A percentile compares a stretch with the other conserved stretches of the same genome.
phyloP scores from a whole-genome alignment of 1,140 invertebrate genomes.

The Drosophila tristis region DNA sequence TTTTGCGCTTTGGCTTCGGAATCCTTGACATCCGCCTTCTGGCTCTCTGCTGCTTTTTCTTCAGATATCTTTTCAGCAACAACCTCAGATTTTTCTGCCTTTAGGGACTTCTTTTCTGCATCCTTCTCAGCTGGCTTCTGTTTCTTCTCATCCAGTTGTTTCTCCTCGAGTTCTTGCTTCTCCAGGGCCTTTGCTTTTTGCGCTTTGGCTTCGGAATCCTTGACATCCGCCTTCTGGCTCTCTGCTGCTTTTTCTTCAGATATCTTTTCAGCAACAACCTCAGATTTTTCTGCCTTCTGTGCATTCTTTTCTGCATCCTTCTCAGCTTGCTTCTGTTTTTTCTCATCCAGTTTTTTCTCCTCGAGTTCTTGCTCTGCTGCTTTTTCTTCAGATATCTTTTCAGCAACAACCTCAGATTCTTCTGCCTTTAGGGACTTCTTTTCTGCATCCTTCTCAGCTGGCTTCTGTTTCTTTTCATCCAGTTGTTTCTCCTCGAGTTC shows the following conservation, averaged over 20 bases:
- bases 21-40: conserved; percentile 2
- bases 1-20: conserved; percentile 1
- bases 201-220: neutral
- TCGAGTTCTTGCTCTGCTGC: conserved; percentile 11
- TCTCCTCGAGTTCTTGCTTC: neutral
- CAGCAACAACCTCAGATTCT: neutral
- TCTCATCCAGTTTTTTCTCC: conserved; percentile 19
- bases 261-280: conserved; percentile 14
- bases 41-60: neutral
- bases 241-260: conserved; percentile 7
- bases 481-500: conserved; percentile 22
- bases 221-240: neutral
- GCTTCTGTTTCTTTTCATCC: conserved; percentile 5
- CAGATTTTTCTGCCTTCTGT: conserved; percentile 5
- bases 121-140: conserved; percentile 7
- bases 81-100: conserved; percentile 5
- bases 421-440: neutral
- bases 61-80: conserved; percentile 12
- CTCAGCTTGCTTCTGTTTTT: conserved; percentile 7
- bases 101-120: conserved; percentile 4
- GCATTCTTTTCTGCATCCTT: neutral
- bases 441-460: neutral
- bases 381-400: neutral
- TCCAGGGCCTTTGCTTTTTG: conserved; percentile 3
- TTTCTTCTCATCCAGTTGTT: conserved; percentile 7